A percentile compares a stretch with the other conserved stretches of the same genome.
phyloP scores from a whole-genome alignment of 2,113 vertebrate species.

The Charina bottae region DNA sequence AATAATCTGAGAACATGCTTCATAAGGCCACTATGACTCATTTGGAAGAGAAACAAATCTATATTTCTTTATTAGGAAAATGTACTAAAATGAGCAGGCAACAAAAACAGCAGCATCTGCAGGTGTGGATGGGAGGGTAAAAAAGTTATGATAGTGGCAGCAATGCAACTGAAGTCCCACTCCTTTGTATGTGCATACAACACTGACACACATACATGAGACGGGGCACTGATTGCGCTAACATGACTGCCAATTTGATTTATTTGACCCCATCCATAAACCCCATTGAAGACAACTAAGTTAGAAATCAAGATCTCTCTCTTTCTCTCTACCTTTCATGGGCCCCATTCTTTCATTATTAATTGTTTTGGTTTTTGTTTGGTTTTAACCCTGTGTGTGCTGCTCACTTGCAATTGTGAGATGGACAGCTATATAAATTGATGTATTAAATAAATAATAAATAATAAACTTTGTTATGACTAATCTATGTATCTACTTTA shows the following conservation, averaged over 20 bases:
- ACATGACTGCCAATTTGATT: too few relatives aligned
- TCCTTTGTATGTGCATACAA: too few relatives aligned
- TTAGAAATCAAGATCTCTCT: not conserved
- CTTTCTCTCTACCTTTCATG: not conserved
- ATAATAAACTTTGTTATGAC: not conserved
- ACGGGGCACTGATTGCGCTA: too few relatives aligned
- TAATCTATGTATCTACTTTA: not conserved
- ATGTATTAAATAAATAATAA: not conserved
- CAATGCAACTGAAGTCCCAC: too few relatives aligned
- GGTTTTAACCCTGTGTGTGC: not conserved
- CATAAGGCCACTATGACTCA: not conserved
- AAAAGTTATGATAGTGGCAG: too few relatives aligned
- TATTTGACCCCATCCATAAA: not conserved
- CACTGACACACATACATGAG: too few relatives aligned
- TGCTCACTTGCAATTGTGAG: not conserved
- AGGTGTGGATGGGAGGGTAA: too few relatives aligned
- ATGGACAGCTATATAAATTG: not conserved
- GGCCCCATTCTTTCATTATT: not conserved
- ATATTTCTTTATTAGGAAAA: not conserved
- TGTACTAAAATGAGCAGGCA: not conserved
- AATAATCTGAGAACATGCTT: not conserved
- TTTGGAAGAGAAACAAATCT: not conserved
- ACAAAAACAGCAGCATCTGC: too few relatives aligned
- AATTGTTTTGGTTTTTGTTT: not conserved
- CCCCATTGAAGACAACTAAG: not conserved